A percentile compares a stretch with the other conserved stretches of the same genome.
phyloP scores from a whole-genome alignment of 2,113 vertebrate genomes.

The Nesospiza acunhae region DNA sequence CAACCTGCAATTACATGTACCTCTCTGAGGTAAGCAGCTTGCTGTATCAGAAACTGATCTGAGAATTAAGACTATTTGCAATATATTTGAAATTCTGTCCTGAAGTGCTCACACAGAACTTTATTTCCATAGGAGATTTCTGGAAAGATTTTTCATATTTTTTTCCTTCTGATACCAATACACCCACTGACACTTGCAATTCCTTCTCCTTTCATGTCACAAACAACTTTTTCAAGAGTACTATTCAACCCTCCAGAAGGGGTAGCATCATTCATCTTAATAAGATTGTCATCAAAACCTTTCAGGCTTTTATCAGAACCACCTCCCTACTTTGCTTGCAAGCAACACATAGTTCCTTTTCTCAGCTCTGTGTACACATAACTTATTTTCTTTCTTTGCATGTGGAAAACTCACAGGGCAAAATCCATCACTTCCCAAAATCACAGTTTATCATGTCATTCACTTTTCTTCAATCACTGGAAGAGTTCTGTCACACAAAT shows the following conservation, averaged over 20 bases:
- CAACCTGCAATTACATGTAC: background rate
- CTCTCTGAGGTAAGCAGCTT: background rate
- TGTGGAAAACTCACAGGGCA: background rate
- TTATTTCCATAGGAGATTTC: background rate
- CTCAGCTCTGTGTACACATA: background rate
- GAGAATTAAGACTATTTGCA: background rate
- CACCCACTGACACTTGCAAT: background rate
- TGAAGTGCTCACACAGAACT: background rate
- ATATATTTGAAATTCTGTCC: background rate
- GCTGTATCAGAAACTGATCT: background rate
- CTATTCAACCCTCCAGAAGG: background rate
- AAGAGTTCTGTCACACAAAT: background rate
- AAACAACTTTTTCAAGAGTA: background rate
- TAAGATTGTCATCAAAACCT: background rate
- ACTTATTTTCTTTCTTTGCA: background rate
- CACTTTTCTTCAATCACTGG: background rate
- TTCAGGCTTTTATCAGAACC: background rate
- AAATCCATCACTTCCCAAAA: background rate
- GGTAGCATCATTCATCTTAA: background rate
- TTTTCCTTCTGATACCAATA: background rate
- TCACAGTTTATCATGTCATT: background rate
- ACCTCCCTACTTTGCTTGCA: background rate
- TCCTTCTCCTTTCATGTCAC: background rate
- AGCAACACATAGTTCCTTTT: background rate
- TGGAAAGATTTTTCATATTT: background rate